These are phyloP conservation scores for Ypsolopha scabrella DNA, from an alignment of 2,888 invertebrate species.

Conservation along the genomic window DNA sequence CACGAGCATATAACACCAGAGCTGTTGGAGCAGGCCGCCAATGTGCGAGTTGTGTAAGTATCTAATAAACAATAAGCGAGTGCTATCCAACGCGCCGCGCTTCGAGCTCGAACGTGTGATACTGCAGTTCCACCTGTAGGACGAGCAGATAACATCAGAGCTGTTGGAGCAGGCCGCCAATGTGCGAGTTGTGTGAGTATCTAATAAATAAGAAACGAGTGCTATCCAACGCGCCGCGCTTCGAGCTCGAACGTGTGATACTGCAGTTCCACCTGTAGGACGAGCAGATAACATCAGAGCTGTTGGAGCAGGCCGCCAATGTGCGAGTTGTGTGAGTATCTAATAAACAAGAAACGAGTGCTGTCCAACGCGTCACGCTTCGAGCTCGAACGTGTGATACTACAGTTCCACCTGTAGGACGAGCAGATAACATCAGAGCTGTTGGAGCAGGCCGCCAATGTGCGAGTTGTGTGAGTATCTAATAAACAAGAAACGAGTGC, in stretches of 20 bases:
- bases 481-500: too few relatives aligned
- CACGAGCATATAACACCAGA: conserved; percentile 49
- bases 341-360: conserved; percentile 23
- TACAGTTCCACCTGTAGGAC: conserved; percentile 58
- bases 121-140: conserved; percentile 57
- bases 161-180: conserved; percentile 59
- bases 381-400: conserved; percentile 56
- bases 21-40: conserved; percentile 57
- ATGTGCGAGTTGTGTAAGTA: conserved; percentile 59
- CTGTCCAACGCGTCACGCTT: conserved; percentile 64
- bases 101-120: conserved; percentile 56
- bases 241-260: conserved; percentile 56
- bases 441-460: conserved; percentile 52
- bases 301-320: conserved; percentile 59
- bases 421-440: conserved; percentile 54
- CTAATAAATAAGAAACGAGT: conserved; percentile 24
- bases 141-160: conserved; percentile 47
- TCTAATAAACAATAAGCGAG: conserved; percentile 20
- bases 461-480: conserved; percentile 62
- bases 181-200: conserved; percentile 59
- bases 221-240: conserved; percentile 63
- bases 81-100: conserved; percentile 64
- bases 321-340: conserved; percentile 61
- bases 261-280: conserved; percentile 59
- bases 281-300: conserved; percentile 46